A percentile compares a stretch with the other conserved stretches of the same genome.
Conservation (phyloP, 2,797 vertebrate genomes). For the Cryptoprocta ferox region DNA sequence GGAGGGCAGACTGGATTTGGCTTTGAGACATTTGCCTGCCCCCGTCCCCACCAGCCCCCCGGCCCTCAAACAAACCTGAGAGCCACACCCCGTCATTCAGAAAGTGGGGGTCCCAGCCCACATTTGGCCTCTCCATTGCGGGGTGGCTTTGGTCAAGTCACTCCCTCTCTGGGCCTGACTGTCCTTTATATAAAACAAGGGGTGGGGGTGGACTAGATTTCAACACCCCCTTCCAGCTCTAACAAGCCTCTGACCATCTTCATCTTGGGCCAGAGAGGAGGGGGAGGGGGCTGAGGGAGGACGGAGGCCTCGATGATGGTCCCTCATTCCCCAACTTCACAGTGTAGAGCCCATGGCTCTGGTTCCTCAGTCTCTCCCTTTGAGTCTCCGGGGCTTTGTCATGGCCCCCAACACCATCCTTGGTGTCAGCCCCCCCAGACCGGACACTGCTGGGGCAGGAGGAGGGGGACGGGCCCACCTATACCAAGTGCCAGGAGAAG, state of each 20-base stretch:
- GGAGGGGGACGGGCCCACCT: neutral
- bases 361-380: conserved; percentile 43
- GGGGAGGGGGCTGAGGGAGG: neutral
- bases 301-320: neutral
- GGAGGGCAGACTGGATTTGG: neutral
- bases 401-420: neutral
- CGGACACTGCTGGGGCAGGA: neutral
- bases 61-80: neutral
- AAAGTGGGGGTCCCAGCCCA: neutral
- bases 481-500: neutral
- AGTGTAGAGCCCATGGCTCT: conserved; percentile 75
- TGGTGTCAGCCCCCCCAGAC: conserved; percentile 5
- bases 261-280: neutral
- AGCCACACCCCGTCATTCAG: neutral
- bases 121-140: neutral
- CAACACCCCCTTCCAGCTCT: neutral
- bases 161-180: neutral
- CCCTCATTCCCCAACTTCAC: conserved; percentile 66
- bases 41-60: neutral
- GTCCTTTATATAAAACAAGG: neutral
- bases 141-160: neutral
- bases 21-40: neutral
- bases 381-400: conserved; percentile 46
- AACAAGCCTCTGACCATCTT: neutral
- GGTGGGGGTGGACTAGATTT: neutral